Evolutionary conservation across 2,797 vertebrate species (phyloP).

Genomic region (Crax fasciolata): DNA sequence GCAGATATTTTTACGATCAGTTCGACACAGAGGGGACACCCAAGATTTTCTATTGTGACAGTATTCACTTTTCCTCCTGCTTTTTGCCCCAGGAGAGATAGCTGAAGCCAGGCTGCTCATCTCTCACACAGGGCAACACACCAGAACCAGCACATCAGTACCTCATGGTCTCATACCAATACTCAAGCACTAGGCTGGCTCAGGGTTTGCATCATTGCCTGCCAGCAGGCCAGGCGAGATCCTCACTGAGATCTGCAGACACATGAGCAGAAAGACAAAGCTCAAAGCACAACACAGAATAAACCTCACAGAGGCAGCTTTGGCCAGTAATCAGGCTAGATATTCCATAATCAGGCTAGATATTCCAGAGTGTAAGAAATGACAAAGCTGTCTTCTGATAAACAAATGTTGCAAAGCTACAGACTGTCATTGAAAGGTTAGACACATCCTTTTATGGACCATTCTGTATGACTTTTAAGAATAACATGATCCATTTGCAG

Average conservation of each 20-base stretch:
- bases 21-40: not conserved
- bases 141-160: not conserved
- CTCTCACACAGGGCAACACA: accelerated
- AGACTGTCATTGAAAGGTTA: not conserved
- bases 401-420: not conserved
- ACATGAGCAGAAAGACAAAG: not conserved
- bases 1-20: not conserved
- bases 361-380: not conserved
- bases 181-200: not conserved
- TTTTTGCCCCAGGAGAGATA: accelerated
- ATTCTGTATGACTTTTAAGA: not conserved
- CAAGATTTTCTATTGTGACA: not conserved
- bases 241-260: too few relatives aligned
- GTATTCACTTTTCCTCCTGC: not conserved
- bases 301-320: not conserved
- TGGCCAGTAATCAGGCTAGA: not conserved
- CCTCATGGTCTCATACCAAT: accelerated
- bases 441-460: not conserved
- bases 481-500: not conserved
- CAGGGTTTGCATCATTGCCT: not conserved
- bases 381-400: not conserved
- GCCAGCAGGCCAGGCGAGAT: not conserved
- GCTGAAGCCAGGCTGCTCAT: not conserved
- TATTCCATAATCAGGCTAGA: not conserved
- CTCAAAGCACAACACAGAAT: not conserved